phyloP scores from a whole-genome alignment of 2,888 invertebrate genomes.

The Plebejus anna region DNA sequence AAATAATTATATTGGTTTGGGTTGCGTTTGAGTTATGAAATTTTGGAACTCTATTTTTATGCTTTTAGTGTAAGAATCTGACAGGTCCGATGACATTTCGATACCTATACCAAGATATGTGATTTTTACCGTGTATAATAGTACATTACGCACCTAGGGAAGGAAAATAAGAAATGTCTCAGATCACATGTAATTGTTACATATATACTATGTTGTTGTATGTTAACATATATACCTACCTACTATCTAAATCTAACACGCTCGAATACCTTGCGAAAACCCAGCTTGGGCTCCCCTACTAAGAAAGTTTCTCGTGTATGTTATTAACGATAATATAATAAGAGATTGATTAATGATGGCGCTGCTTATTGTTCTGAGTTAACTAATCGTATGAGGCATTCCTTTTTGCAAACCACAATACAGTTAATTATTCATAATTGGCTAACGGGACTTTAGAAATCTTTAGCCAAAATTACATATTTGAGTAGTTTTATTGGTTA shows the following conservation, averaged over 20 bases:
- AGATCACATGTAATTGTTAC: no score
- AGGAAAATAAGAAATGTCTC: no score
- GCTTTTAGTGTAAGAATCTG: not conserved
- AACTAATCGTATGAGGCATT: slow-evolving; percentile 7
- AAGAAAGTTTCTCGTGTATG: slow-evolving; percentile 2
- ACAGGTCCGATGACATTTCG: no score
- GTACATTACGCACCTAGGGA: no score
- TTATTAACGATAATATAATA: slow-evolving; percentile 9
- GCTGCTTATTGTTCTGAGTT: not conserved
- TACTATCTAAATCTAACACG: not conserved
- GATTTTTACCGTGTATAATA: not conserved
- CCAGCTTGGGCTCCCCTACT: not conserved
- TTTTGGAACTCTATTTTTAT: not conserved
- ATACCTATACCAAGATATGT: no score
- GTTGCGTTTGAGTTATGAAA: not conserved
- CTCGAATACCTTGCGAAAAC: not conserved
- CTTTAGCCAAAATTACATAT: not conserved
- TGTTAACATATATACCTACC: no score
- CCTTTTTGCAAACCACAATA: not conserved
- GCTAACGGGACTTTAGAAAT: not conserved
- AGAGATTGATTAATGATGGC: slow-evolving; percentile 3
- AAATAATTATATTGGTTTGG: not conserved
- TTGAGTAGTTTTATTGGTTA: not conserved
- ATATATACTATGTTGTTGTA: no score
- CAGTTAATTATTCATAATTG: not conserved